A percentile compares a stretch with the other conserved stretches of the same genome.
These are phyloP conservation scores for Agelastica alni DNA, from an alignment of 2,888 invertebrate genomes.

Conservation along the genomic window DNA sequence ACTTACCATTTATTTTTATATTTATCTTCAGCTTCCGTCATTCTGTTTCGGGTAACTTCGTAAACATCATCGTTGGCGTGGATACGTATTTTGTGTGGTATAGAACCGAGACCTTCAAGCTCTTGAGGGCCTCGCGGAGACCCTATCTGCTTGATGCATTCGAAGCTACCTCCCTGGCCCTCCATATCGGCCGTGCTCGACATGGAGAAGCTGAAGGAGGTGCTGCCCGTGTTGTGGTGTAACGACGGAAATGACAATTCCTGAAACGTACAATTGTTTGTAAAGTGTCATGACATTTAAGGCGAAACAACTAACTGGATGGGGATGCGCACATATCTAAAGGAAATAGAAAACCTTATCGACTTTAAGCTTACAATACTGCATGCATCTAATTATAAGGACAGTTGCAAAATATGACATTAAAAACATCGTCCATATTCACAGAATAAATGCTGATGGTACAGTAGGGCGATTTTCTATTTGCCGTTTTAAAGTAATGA, in stretches of 20 bases:
- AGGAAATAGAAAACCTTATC: no score
- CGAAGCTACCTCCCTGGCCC: slow-evolving; percentile 86
- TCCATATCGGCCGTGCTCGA: slow-evolving; percentile 81
- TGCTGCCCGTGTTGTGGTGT: slow-evolving; percentile 58
- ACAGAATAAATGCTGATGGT: no score
- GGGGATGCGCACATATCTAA: no score
- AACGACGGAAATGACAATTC: slow-evolving; percentile 76
- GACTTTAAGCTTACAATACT: no score
- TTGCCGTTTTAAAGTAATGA: no score
- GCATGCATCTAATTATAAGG: no score
- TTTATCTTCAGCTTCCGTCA: slow-evolving; percentile 90
- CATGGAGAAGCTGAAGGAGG: slow-evolving; percentile 77
- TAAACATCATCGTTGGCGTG: slow-evolving; percentile 96
- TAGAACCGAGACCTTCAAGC: slow-evolving; percentile 83
- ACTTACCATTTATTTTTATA: slow-evolving; percentile 89
- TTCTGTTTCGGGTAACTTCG: slow-evolving; percentile 87
- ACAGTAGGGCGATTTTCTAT: no score
- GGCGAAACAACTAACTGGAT: no score
- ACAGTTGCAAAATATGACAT: no score
- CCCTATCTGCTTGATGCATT: slow-evolving; percentile 78
- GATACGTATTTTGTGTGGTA: slow-evolving; percentile 87
- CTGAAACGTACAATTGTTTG: no score
- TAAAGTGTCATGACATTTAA: no score
- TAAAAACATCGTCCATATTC: no score
- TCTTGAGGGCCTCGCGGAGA: slow-evolving; percentile 57